Conservation (phyloP, 1,140 invertebrate genomes). For the Drosophila nannoptera region DNA sequence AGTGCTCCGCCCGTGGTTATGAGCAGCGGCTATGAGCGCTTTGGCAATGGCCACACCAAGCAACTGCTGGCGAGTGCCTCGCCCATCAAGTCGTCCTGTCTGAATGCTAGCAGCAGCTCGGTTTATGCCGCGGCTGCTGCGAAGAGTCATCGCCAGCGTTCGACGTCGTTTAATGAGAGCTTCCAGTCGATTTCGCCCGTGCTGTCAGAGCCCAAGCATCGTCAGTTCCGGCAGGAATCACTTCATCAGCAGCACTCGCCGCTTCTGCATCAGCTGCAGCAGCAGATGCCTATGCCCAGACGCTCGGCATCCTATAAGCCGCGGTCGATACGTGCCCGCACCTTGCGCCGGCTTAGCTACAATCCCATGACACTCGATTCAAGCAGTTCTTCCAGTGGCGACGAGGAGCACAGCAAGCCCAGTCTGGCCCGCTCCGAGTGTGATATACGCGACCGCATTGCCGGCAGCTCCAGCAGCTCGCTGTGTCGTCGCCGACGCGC, state of each 20-base stretch:
- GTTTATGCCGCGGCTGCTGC: conserved; percentile 49
- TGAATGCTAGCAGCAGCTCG: conserved; percentile 60
- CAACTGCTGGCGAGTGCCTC: conserved; percentile 67
- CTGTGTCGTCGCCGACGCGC: conserved; percentile 61
- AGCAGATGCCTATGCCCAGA: conserved; percentile 36
- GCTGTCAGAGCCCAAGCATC: conserved; percentile 46
- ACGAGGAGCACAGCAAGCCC: conserved; percentile 64
- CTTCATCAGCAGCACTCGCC: conserved; percentile 5
- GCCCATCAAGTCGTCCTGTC: conserved; percentile 56
- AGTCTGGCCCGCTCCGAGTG: conserved; percentile 79
- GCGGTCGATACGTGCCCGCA: conserved; percentile 80
- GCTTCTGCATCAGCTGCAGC: conserved; percentile 12
- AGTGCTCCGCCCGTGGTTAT: conserved; percentile 56
- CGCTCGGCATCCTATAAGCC: conserved; percentile 71
- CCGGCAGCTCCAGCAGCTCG: conserved; percentile 48
- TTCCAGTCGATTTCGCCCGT: conserved; percentile 76
- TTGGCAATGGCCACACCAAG: conserved; percentile 59
- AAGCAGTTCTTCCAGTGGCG: conserved; percentile 77
- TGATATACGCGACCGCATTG: conserved; percentile 74
- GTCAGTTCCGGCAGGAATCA: conserved; percentile 39
- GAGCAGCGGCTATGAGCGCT: conserved; percentile 58
- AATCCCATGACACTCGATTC: conserved; percentile 80
- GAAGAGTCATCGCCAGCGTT: conserved; percentile 69
- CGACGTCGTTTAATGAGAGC: conserved; percentile 78
- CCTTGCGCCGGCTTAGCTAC: conserved; percentile 80